Evolutionary conservation across 2,113 vertebrate genomes (phyloP), one percentile per base, ranked within the genome.

Genomic region (Ageneiosus marmoratus): DNA sequence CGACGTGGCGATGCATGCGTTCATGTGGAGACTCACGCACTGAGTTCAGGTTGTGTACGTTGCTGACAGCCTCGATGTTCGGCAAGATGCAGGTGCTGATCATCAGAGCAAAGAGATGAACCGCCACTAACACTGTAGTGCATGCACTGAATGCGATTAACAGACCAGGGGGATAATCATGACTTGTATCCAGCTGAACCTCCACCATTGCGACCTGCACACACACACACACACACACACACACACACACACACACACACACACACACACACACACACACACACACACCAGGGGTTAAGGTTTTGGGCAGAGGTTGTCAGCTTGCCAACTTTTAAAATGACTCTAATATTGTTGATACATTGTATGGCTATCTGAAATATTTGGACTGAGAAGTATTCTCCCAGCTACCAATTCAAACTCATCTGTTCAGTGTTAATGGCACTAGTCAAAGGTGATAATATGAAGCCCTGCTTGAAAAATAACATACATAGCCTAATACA

Each of bases 81-180:
- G 98, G 98, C 46, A 99, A 95, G 88, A 99, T 99, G 90, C 98
- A 99, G 89, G 98, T 99, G 91, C 98, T 99, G 92, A 99, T 95
- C 98, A 99, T 99, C 32, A 99, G 95, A 1, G 98, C 98, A 24
- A 99, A 99, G 56, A 99, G 95, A 88, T 99, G 98, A 51, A 99
- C 98, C 0, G 98, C 98, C 77, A 99, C 98, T 69, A 99, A 94
- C 67, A 99, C 94, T 0, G 98, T 99, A 74, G 98, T 99, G 83
- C 98, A 99, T 89, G 96, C 97, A 5, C 97, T 98, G 93, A 99
- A 99, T 81, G 97, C 96, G 2, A 99, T 98, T 86, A 99, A 92
- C 87, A 99, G 93, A 69, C 97, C 98, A 0, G 93, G 94, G 0
- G 98, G 98, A 84, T 99, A 99, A 18, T 88, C 86, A 0, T 96